phyloP scores from a whole-genome alignment of 2,113 vertebrate species.

The Hucho hucho region DNA sequence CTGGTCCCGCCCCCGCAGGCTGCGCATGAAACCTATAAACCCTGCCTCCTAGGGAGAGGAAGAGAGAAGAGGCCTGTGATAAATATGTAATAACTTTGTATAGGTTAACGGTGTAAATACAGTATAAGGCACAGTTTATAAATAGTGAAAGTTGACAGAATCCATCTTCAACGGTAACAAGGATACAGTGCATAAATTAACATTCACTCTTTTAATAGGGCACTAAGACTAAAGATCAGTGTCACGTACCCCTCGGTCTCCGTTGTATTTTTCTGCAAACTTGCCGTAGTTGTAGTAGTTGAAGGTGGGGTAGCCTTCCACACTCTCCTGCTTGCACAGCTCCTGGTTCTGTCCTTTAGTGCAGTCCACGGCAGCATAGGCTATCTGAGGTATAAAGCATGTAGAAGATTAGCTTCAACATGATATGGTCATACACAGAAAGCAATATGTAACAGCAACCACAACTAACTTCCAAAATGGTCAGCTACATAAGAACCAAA shows the following conservation, averaged over 20 bases:
- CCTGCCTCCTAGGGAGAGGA: conserved; percentile 81
- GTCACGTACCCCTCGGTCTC: conserved; percentile 88
- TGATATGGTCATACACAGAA: background rate
- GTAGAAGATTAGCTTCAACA: too few species aligned
- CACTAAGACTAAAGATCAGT: too few species aligned
- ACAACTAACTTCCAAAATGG: too few species aligned
- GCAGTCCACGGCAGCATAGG: conserved; percentile 92
- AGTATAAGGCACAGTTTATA: background rate
- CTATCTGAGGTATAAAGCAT: conserved; percentile 72
- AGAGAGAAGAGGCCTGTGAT: too few species aligned
- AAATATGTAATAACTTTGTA: conserved; percentile 13
- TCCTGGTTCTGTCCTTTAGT: conserved; percentile 90
- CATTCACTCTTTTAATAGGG: too few species aligned
- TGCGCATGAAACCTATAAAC: conserved; percentile 87
- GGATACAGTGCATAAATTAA: too few species aligned
- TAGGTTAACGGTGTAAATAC: background rate
- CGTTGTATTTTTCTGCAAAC: conserved; percentile 87
- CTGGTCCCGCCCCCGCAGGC: conserved; percentile 88
- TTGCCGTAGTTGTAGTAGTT: conserved; percentile 97
- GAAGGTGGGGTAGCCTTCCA: conserved; percentile 95
- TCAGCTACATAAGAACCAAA: too few species aligned
- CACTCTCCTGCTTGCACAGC: conserved; percentile 91
- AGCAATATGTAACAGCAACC: too few species aligned
- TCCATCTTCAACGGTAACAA: too few species aligned
- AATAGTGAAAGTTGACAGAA: too few species aligned